These are phyloP conservation scores for Tringa solitaria DNA, from an alignment of 2,113 vertebrate species.

Conservation along the genomic window DNA sequence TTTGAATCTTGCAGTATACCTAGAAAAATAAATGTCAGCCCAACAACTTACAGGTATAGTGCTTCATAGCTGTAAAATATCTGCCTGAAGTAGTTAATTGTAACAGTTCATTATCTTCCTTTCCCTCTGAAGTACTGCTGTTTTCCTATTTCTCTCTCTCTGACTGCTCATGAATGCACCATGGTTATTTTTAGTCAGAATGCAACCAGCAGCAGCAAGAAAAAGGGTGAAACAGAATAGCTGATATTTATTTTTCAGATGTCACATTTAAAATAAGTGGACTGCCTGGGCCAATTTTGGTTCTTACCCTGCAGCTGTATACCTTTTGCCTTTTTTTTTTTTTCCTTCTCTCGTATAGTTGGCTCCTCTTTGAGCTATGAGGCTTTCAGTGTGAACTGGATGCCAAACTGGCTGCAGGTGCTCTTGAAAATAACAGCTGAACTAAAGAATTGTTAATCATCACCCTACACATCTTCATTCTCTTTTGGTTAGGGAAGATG, in stretches of 20 bases:
- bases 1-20: constrained; percentile 96
- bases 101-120: not conserved
- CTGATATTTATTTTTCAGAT: not conserved
- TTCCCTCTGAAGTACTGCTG: not conserved
- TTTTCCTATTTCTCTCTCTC: not conserved
- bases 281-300: not conserved
- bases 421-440: not conserved
- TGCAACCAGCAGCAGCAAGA: not conserved
- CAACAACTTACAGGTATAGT: constrained; percentile 91
- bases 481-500: not conserved
- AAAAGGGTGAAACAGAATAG: not conserved
- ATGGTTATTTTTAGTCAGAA: not conserved
- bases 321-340: not conserved
- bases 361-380: not conserved
- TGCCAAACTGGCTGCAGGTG: not conserved
- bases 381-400: not conserved
- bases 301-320: not conserved
- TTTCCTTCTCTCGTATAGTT: not conserved
- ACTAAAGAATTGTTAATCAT: not conserved
- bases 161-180: not conserved
- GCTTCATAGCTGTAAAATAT: not conserved
- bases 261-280: not conserved
- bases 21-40: constrained; percentile 93
- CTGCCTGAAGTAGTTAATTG: not conserved
- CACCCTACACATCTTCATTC: not conserved